Conservation (phyloP, 2,113 vertebrate species). For the Corvus cornix region DNA sequence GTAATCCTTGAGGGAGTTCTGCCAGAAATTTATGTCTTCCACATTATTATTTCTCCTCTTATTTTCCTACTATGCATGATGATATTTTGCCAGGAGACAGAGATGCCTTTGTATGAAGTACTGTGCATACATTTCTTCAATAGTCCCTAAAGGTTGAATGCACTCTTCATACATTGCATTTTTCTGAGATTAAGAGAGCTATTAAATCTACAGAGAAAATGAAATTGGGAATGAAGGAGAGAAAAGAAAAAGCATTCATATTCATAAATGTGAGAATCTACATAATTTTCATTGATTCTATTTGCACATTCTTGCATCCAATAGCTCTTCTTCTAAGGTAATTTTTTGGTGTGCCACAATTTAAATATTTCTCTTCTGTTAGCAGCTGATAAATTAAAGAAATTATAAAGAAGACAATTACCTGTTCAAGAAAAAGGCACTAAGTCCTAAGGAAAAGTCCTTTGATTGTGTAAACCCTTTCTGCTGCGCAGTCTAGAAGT, state of each 20-base stretch:
- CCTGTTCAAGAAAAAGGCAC: neutral
- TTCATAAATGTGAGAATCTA: slow-evolving; percentile 64
- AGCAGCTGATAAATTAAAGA: neutral
- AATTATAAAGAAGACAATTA: neutral
- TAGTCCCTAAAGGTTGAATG: slow-evolving; percentile 27
- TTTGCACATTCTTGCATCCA: slow-evolving; percentile 65
- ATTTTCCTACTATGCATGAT: neutral
- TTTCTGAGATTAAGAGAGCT: slow-evolving; percentile 63
- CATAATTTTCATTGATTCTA: slow-evolving; percentile 68
- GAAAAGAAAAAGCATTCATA: slow-evolving; percentile 33
- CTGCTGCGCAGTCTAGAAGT: neutral
- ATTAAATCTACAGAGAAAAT: slow-evolving; percentile 56
- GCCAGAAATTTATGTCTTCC: slow-evolving; percentile 2
- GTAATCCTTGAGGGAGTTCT: neutral
- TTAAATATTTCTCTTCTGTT: slow-evolving; percentile 11
- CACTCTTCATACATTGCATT: slow-evolving; percentile 3
- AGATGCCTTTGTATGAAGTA: neutral
- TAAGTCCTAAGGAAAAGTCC: neutral
- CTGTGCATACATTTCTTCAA: slow-evolving; percentile 6
- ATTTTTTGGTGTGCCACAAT: neutral
- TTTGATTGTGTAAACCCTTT: neutral
- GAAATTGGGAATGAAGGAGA: slow-evolving; percentile 49
- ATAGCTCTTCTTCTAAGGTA: slow-evolving; percentile 70
- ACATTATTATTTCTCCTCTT: neutral
- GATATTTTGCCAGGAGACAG: neutral